Percentiles rank a stretch among this genome's conserved stretches.
phyloP scores from a whole-genome alignment of 2,888 invertebrate genomes.

The Caenorhabditis sp. region DNA sequence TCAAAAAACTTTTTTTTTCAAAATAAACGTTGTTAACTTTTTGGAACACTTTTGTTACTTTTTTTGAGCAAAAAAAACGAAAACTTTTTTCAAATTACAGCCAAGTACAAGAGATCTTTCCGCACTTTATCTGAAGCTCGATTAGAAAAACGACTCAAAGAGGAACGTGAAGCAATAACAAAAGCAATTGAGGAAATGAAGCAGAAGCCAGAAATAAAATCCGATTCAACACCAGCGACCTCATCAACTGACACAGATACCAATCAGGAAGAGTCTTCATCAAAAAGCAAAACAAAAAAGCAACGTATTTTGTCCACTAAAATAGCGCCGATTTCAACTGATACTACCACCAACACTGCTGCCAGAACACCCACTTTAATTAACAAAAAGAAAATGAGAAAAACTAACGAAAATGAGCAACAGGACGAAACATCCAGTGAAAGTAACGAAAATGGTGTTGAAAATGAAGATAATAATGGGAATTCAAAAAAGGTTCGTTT shows the following conservation, averaged over 20 bases:
- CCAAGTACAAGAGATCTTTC: conserved; percentile 7
- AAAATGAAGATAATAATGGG: conserved; percentile 4
- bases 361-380: conserved; percentile 5
- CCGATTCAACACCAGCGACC: neutral
- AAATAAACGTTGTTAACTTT: no score
- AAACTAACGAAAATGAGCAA: neutral
- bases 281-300: conserved; percentile 24
- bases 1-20: no score
- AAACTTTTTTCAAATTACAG: conserved; percentile 13
- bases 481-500: neutral
- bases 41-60: no score
- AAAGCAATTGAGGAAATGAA: conserved; percentile 17
- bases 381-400: neutral
- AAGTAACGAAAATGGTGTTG: conserved; percentile 25
- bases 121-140: conserved; percentile 23
- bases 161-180: conserved; percentile 3
- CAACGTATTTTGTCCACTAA: conserved; percentile 14
- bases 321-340: conserved; percentile 34
- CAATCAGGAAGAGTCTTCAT: conserved; percentile 15
- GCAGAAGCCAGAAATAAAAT: neutral
- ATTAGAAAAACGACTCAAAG: conserved; percentile 8
- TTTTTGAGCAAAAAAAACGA: no score
- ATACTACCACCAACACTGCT: conserved; percentile 11
- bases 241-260: conserved; percentile 12
- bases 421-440: conserved; percentile 16